These are phyloP conservation scores for Drosophila bipectinata DNA, from an alignment of 1,140 invertebrate genomes.

Conservation along the genomic window DNA sequence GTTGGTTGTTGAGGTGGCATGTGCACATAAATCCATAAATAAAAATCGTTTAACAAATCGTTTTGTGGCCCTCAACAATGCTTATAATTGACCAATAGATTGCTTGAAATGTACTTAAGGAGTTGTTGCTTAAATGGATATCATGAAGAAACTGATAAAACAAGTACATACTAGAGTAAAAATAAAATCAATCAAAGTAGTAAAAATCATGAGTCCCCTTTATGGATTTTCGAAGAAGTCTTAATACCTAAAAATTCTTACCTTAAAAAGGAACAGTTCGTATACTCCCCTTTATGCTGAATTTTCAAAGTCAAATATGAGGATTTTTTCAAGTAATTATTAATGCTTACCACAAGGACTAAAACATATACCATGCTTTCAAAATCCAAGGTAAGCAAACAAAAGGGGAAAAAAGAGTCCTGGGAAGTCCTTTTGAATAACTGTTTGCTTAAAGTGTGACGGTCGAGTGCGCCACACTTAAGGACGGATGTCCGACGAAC, in stretches of 20 bases:
- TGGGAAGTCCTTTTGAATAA: conserved; percentile 11
- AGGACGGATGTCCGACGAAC: conserved; percentile 35
- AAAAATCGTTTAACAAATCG: conserved; percentile 75
- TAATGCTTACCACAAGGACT: conserved; percentile 38
- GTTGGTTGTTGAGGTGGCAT: conserved; percentile 74
- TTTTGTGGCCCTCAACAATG: conserved; percentile 37
- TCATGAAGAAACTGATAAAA: conserved; percentile 4
- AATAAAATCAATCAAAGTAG: background rate
- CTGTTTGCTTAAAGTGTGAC: conserved; percentile 58
- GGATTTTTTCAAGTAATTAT: conserved; percentile 54
- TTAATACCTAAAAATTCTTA: too few species aligned
- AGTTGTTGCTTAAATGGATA: background rate
- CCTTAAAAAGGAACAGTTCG: too few species aligned
- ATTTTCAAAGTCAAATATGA: background rate
- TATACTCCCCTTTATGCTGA: background rate
- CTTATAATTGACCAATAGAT: conserved; percentile 32
- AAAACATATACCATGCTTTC: conserved; percentile 9
- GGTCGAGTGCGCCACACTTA: conserved; percentile 75
- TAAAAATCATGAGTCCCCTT: background rate
- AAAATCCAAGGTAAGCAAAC: background rate
- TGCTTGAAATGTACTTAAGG: conserved; percentile 40
- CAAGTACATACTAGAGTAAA: too few species aligned
- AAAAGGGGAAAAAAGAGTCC: conserved; percentile 6
- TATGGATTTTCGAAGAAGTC: background rate
- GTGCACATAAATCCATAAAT: conserved; percentile 74